Percentiles rank a stretch among this genome's conserved stretches.
These are phyloP conservation scores for Tapirus indicus DNA, from an alignment of 2,797 vertebrate genomes.

Conservation along the genomic window DNA sequence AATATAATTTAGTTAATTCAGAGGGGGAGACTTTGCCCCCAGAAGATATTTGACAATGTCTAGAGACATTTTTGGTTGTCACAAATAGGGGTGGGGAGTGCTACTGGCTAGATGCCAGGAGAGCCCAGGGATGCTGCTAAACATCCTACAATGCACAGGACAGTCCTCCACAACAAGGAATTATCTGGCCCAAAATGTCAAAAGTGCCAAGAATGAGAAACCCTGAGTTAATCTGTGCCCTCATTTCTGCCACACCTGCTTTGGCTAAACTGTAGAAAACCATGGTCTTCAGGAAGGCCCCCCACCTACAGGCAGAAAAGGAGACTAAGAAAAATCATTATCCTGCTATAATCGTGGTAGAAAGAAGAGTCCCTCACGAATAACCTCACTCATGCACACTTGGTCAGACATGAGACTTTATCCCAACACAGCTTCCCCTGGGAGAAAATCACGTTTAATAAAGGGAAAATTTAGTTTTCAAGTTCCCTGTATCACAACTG, in stretches of 20 bases:
- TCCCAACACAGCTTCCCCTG: neutral
- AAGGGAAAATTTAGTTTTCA: neutral
- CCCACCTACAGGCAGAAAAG: neutral
- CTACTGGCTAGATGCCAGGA: neutral
- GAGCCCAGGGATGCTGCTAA: neutral
- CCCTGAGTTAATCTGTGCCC: neutral
- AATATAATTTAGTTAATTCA: slow-evolving; percentile 32
- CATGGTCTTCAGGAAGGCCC: neutral
- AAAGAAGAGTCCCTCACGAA: neutral
- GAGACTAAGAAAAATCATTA: slow-evolving; percentile 34
- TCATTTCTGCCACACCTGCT: neutral
- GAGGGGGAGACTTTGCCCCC: neutral
- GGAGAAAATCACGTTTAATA: slow-evolving; percentile 56
- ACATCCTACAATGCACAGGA: neutral
- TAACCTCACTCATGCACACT: neutral
- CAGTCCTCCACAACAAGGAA: neutral
- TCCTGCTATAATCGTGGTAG: neutral
- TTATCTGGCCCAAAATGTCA: slow-evolving; percentile 28
- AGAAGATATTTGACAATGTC: neutral
- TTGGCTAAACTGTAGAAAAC: slow-evolving; percentile 43
- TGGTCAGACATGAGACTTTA: neutral
- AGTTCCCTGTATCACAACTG: neutral
- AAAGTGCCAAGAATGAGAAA: slow-evolving; percentile 5
- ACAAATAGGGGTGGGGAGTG: neutral
- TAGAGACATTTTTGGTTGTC: slow-evolving; percentile 38